These are phyloP conservation scores for Falco naumanni DNA, from an alignment of 2,797 vertebrate genomes.

Conservation along the genomic window DNA sequence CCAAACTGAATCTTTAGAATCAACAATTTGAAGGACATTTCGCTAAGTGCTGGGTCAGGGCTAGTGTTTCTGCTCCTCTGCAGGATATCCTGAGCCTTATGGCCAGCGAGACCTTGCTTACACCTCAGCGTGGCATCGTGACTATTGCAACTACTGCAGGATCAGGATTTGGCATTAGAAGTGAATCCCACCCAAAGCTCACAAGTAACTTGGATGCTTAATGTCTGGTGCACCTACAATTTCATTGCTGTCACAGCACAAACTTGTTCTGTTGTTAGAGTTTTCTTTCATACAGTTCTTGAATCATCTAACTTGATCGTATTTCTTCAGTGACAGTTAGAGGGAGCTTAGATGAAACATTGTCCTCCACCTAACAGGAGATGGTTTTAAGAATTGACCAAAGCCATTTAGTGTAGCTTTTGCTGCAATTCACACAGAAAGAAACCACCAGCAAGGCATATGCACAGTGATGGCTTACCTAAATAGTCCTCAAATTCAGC, in stretches of 20 bases:
- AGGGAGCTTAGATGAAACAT: neutral
- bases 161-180: neutral
- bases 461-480: neutral
- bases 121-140: fast-evolving
- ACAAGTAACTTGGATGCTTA: fast-evolving
- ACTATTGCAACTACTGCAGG: neutral
- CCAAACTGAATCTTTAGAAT: neutral
- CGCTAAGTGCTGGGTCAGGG: neutral
- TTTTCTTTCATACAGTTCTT: neutral
- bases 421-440: neutral
- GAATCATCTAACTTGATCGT: neutral
- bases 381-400: neutral
- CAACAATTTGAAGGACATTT: neutral
- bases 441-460: neutral
- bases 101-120: neutral
- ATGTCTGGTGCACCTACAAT: neutral
- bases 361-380: neutral
- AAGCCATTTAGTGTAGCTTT: neutral
- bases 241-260: neutral
- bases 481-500: neutral
- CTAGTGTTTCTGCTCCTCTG: neutral
- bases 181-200: neutral
- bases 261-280: neutral
- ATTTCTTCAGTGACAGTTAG: neutral
- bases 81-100: neutral